Percentiles rank a stretch among this genome's conserved stretches.
These are phyloP conservation scores for Spatula versicolor DNA, from an alignment of 2,797 vertebrate species.

Conservation along the genomic window DNA sequence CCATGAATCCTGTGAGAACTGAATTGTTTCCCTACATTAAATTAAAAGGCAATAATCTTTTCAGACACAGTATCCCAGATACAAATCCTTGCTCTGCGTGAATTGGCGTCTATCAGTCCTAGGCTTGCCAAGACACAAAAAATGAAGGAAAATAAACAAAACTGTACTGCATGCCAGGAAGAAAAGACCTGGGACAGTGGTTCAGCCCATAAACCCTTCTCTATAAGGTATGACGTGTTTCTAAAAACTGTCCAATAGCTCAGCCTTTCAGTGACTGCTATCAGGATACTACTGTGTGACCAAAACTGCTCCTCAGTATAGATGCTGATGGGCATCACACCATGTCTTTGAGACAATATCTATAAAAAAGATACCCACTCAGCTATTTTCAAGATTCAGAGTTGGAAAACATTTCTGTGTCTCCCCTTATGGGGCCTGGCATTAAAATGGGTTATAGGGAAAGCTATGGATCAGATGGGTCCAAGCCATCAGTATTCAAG, in stretches of 20 bases:
- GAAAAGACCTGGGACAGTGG: background rate
- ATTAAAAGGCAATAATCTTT: slow-evolving; percentile 12
- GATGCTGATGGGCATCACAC: background rate
- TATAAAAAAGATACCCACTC: rapidly evolving
- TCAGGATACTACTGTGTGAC: background rate
- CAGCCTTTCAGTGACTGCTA: background rate
- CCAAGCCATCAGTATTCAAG: no score
- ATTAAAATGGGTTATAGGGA: background rate
- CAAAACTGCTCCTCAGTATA: background rate
- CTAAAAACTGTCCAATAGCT: background rate
- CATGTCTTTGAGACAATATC: background rate
- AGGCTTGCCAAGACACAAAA: background rate
- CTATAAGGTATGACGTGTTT: background rate
- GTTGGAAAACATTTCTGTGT: background rate
- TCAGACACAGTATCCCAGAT: background rate
- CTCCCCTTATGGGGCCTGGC: background rate
- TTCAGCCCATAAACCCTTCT: background rate
- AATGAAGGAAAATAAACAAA: background rate
- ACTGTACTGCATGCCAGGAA: background rate
- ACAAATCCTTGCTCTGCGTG: background rate
- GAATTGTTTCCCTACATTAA: background rate
- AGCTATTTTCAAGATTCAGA: background rate
- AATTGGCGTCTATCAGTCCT: background rate
- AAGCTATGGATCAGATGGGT: background rate
- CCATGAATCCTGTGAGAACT: background rate